Evolutionary conservation across 64 coral and sea anemone genomes (phyloP), one percentile per base, ranked within the genome.

Genomic region (Anthopleura sola): DNA sequence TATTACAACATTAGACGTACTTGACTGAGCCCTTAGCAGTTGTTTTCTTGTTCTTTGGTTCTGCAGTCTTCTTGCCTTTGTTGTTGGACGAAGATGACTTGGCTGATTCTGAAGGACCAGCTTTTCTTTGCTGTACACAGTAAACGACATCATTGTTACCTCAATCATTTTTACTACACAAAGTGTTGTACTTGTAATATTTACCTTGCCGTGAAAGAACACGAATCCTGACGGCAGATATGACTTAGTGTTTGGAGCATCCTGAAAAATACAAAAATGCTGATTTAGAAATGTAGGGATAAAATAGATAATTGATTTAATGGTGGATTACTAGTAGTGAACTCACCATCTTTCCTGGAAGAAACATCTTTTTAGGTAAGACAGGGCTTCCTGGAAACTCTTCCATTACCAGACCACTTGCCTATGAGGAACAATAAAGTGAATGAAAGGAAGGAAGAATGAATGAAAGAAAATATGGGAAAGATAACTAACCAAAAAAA

Each of bases 361-460:
- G 33, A 75, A 86, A 94, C 49, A 94, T 80, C 51, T 75, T 94
- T 55, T 94, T 94, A 3, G 92, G 92, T 38, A 94, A 86, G 51
- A 89, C 83, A 37, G 79, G 78, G 15, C 82, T 75, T 5, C 82
- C 87, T 24, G 92, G 83, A 38, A 89, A 94, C 33, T 94, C 92
- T 54, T 94, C 87, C 14, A 87, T 64, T 12, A 94, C 84, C 23
- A 94, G 90, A 8, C 68, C 58, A 39, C 80, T 81, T 34, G 88
- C 88, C 92, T 94, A 83, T 34, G 82, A 29, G 38, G 24, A 75
- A 32, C n/a, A 12, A 44, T 11, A 24, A 53, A 21, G 5, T 24
- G 40, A 44, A 17, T 36, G 37, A 29, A 87, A 37, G 47, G 49
- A 6, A 29, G 13, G 18, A 39, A 75, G 46, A 55, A 40, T 21